Conservation (phyloP, 1,140 invertebrate species). For the Drosophila jambulina region DNA sequence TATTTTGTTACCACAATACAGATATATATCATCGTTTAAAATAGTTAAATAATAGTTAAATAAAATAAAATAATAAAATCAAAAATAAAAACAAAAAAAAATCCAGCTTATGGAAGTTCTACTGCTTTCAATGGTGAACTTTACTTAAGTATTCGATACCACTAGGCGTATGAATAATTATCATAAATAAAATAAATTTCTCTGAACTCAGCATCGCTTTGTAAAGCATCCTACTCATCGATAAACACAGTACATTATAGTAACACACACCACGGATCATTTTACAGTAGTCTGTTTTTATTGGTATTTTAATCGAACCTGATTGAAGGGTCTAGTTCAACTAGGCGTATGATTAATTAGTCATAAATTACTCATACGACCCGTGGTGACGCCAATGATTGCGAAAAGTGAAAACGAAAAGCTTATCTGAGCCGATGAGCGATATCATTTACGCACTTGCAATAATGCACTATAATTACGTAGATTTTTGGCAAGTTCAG, state of each 20-base stretch:
- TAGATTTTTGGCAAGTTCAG: conserved; percentile 45
- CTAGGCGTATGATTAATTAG: conserved; percentile 55
- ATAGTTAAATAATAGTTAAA: no score
- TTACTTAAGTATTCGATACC: background rate
- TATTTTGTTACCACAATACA: no score
- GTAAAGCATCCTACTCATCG: background rate
- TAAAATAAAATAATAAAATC: background rate
- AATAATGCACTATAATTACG: conserved; percentile 45
- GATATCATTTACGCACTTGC: conserved; percentile 8
- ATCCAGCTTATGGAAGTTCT: background rate
- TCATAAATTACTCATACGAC: conserved; percentile 62
- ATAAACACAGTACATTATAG: no score
- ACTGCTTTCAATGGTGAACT: background rate
- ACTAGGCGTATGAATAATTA: conserved; percentile 10
- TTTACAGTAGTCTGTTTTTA: background rate
- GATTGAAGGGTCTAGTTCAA: background rate
- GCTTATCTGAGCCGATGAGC: conserved; percentile 49
- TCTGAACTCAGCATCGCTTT: background rate
- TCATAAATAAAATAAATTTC: background rate
- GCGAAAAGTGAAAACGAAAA: conserved; percentile 45
- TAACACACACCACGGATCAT: background rate
- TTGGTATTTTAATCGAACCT: background rate
- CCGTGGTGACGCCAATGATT: conserved; percentile 39
- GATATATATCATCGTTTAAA: no score
- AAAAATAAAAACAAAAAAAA: background rate